Evolutionary conservation across 2,888 invertebrate species (phyloP).

Genomic region (Sinodicranocentrus sp.): DNA sequence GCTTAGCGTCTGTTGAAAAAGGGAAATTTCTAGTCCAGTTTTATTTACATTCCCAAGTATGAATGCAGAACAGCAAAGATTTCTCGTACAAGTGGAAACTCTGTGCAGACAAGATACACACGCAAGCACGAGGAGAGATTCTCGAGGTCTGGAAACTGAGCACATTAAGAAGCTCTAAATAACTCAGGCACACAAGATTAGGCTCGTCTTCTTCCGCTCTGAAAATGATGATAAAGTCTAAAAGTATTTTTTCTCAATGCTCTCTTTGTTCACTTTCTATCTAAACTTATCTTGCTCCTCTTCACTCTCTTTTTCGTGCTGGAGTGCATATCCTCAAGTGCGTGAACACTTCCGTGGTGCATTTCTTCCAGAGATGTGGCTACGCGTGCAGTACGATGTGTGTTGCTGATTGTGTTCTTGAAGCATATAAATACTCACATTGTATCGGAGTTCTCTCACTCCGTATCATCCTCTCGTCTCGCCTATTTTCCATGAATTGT

Average conservation of each 20-base stretch:
- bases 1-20: background rate
- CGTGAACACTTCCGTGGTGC: background rate
- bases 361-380: slow-evolving; percentile 9
- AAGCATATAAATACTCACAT: no score
- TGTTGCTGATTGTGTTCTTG: no score
- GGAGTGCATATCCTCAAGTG: no score
- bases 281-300: slow-evolving; percentile 39
- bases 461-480: background rate
- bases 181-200: slow-evolving; percentile 63
- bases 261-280: slow-evolving; percentile 53
- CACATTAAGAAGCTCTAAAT: slow-evolving; percentile 61
- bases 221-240: slow-evolving; percentile 53
- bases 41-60: slow-evolving; percentile 38
- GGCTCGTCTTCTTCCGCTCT: slow-evolving; percentile 58
- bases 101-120: background rate
- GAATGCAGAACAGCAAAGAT: slow-evolving; percentile 1
- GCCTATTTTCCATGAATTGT: slow-evolving; percentile 40
- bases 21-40: slow-evolving; percentile 23
- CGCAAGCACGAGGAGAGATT: no score
- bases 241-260: slow-evolving; percentile 47
- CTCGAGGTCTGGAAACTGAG: slow-evolving; percentile 48
- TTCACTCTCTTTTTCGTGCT: background rate
- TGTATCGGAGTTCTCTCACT: no score
- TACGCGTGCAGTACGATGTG: no score
- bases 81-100: background rate